phyloP scores from a whole-genome alignment of 2,888 invertebrate genomes.

The Ochropleura plecta region DNA sequence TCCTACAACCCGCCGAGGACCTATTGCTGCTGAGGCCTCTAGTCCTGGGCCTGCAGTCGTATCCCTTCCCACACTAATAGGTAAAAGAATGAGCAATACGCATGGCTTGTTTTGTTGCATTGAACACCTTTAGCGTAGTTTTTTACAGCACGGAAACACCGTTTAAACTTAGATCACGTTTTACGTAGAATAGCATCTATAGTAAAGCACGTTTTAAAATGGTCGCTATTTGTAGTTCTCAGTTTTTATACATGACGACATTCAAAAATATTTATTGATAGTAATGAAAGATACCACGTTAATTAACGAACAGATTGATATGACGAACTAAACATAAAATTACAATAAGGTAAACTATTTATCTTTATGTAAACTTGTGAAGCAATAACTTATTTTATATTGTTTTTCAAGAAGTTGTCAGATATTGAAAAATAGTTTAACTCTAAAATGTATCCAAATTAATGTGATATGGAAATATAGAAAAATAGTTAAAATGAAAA shows the following conservation, averaged over 20 bases:
- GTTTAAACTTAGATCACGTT: constrained; percentile 18
- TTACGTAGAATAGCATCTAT: constrained; percentile 9
- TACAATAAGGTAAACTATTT: constrained; percentile 20
- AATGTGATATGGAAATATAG: constrained; percentile 35
- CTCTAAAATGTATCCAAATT: constrained; percentile 36
- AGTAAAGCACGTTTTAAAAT: constrained; percentile 26
- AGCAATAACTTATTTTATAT: no score
- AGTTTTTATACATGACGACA: constrained; percentile 16
- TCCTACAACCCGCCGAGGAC: constrained; percentile 96
- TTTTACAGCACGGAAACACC: constrained; percentile 23
- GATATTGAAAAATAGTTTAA: constrained; percentile 22
- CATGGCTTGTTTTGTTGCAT: constrained; percentile 11
- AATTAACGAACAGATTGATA: constrained; percentile 21
- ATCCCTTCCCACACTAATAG: constrained; percentile 94
- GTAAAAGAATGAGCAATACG: constrained; percentile 82
- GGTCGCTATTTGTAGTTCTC: neutral
- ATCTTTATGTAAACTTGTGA: neutral
- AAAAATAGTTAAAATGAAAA: no score
- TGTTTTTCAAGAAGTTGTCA: neutral
- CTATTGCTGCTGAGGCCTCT: constrained; percentile 96
- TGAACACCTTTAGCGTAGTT: constrained; percentile 21
- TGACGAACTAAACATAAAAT: constrained; percentile 27
- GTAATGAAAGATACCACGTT: constrained; percentile 18
- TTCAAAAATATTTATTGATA: constrained; percentile 24
- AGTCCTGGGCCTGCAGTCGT: constrained; percentile 97